Conservation (phyloP, 2,113 vertebrate genomes). For the Capreolus pygargus region DNA sequence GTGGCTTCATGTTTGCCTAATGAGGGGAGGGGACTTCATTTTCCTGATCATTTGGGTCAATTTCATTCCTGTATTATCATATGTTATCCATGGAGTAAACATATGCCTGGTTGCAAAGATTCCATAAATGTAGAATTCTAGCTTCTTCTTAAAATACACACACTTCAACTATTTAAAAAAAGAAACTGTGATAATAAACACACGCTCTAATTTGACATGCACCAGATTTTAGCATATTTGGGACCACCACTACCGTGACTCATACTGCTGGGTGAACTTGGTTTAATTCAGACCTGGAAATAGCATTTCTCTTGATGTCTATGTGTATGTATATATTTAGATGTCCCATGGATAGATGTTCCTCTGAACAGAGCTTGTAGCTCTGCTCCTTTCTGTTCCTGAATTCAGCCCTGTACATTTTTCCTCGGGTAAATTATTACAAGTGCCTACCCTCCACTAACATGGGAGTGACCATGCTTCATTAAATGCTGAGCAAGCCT, state of each 20-base stretch:
- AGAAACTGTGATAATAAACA: constrained; percentile 24
- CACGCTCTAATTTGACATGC: not conserved
- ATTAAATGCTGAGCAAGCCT: not conserved
- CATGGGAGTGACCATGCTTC: not conserved
- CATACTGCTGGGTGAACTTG: not conserved
- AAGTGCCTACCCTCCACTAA: not conserved
- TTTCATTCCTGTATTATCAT: not conserved
- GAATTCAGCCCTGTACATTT: not conserved
- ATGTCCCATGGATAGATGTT: not conserved
- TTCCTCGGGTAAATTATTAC: not conserved
- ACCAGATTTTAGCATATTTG: not conserved
- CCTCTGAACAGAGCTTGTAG: not conserved
- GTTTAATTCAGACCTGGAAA: not conserved
- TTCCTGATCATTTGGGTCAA: not conserved
- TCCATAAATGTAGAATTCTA: not conserved
- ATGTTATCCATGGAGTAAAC: not conserved
- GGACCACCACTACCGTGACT: not conserved
- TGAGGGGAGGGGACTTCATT: not conserved
- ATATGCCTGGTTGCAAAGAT: not conserved
- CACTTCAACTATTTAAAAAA: not conserved
- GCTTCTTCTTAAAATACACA: not conserved
- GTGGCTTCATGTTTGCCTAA: not conserved
- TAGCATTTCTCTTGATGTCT: not conserved
- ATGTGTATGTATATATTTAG: not conserved
- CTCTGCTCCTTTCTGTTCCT: not conserved